These are phyloP conservation scores for Chalcosyrphus nemorum DNA, from an alignment of 2,888 invertebrate genomes.

Conservation along the genomic window DNA sequence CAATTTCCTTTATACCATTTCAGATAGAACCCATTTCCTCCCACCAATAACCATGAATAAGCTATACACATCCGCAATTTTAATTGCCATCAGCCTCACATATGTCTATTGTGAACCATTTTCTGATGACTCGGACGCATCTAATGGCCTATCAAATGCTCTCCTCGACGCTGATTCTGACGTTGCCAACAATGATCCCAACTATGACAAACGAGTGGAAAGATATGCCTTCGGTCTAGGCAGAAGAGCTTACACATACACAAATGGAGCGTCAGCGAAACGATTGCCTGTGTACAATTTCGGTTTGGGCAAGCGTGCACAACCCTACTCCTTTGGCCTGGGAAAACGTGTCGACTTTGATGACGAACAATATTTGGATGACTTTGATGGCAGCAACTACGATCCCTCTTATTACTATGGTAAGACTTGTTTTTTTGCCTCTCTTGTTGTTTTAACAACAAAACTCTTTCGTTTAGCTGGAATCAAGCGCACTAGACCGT, in stretches of 20 bases:
- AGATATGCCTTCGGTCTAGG: constrained; percentile 89
- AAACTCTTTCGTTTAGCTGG: constrained; percentile 42
- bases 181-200: constrained; percentile 68
- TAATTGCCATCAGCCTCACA: constrained; percentile 77
- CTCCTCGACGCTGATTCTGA: constrained; percentile 60
- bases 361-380: constrained; percentile 74
- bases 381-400: constrained; percentile 39
- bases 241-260: constrained; percentile 83
- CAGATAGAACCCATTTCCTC: neutral
- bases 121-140: constrained; percentile 68
- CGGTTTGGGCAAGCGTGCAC: constrained; percentile 80
- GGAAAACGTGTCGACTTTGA: constrained; percentile 78
- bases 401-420: constrained; percentile 58
- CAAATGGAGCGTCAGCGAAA: constrained; percentile 81
- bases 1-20: neutral
- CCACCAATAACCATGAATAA: constrained; percentile 69
- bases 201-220: constrained; percentile 84
- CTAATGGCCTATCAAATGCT: constrained; percentile 32
- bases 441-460: too few species aligned
- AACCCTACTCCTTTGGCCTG: constrained; percentile 81
- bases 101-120: constrained; percentile 76
- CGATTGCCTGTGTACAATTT: constrained; percentile 82
- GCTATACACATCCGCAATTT: constrained; percentile 74
- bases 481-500: constrained; percentile 85
- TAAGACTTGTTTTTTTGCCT: too few species aligned